Evolutionary conservation across 1,140 invertebrate species (phyloP), one percentile per base, ranked within the genome.

Genomic region (Drosophila nebulosa): DNA sequence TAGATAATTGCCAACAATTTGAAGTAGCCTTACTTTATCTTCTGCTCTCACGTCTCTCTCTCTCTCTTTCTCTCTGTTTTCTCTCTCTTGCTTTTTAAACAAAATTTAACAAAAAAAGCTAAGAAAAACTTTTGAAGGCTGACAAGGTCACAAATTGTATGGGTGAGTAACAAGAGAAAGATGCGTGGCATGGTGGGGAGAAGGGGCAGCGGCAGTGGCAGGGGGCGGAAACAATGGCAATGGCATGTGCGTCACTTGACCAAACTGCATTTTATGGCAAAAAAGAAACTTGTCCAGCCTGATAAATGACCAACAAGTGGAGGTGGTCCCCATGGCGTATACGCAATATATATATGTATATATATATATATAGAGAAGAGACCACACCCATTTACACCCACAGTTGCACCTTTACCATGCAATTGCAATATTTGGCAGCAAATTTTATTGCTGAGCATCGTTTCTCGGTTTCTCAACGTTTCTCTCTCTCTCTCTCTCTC

Each of bases 371-470:
- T 39, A 51, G 32, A 24, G 60, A 32, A n/a, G 50, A 26, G 12
- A 24, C 4, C n/a, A 21, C 53, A 1, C 24, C 1, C 22, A 10
- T 7, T 7, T 7, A 35, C 12, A 51, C 21, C 12, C 5, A 26
- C 18, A 27, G n/a, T n/a, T n/a, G n/a, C 51, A 46, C 7, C 30
- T 35, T 12, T 12, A 24, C n/a, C n/a, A 27, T 46, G 66, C 70
- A 74, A 74, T 67, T 59, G 64, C 76, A 65, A 79, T 60, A 79
- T 79, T 79, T 70, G 70, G 70, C 61, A 74, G 64, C 51, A 79
- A 78, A 70, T 70, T 62, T 64, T 70, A 74, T 78, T 58, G 52
- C 56, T 63, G 57, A 0, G 35, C 12, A 36, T 36, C 12, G 16
- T 42, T 32, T 46, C 63, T 36, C 22, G 60, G 73, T 42, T 22